phyloP scores from a whole-genome alignment of 2,113 vertebrate genomes.

The Cyphomyrus discorhynchus region DNA sequence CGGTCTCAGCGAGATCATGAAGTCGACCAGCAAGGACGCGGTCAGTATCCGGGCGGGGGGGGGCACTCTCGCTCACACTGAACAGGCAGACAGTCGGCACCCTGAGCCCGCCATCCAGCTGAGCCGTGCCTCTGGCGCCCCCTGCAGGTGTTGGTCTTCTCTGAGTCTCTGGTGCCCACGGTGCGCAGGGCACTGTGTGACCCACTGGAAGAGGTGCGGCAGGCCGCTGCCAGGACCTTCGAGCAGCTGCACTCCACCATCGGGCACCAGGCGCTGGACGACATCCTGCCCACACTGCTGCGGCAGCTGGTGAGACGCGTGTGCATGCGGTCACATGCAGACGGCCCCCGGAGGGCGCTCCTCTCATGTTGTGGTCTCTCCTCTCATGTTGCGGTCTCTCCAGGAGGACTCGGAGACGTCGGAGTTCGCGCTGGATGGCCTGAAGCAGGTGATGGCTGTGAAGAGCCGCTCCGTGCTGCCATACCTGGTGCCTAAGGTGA shows the following conservation, averaged over 20 bases:
- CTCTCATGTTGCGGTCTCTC: not conserved
- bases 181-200: constrained; percentile 93
- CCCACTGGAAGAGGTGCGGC: constrained; percentile 88
- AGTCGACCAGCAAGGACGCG: constrained; percentile 93
- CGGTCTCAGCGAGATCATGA: constrained; percentile 96
- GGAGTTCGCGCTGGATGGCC: constrained; percentile 89
- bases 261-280: constrained; percentile 91
- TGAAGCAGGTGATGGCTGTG: constrained; percentile 97
- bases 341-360: too few species aligned
- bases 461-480: constrained; percentile 96
- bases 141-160: constrained; percentile 86
- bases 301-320: constrained; percentile 78
- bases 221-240: constrained; percentile 95
- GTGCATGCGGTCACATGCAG: not conserved
- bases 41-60: constrained; percentile 58
- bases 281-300: constrained; percentile 86
- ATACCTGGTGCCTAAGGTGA: constrained; percentile 93
- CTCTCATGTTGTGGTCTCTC: too few species aligned
- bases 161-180: constrained; percentile 89
- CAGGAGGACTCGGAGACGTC: constrained; percentile 80
- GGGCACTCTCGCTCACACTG: not conserved
- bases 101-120: not conserved
- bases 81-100: not conserved
- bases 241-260: constrained; percentile 97
- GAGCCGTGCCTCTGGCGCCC: not conserved